These are phyloP conservation scores for Novumbra hubbsi DNA, from an alignment of 2,797 vertebrate species.

Conservation along the genomic window DNA sequence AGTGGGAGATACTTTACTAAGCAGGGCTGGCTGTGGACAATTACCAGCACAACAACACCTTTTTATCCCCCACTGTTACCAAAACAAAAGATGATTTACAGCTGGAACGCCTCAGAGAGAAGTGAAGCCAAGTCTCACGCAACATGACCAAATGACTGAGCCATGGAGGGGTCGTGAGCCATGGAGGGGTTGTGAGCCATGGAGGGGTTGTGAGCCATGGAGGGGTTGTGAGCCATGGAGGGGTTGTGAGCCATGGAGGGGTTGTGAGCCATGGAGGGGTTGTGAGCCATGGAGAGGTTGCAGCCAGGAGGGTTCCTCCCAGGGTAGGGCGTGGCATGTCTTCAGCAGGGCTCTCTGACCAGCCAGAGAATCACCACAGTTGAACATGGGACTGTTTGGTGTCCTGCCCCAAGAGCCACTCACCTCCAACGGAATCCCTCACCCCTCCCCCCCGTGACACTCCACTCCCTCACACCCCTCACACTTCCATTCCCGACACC, in stretches of 20 bases:
- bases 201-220: background rate
- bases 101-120: conserved; percentile 21
- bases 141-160: conserved; percentile 9
- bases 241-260: conserved; percentile 8
- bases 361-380: background rate
- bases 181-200: conserved; percentile 2
- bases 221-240: conserved; percentile 5
- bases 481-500: background rate
- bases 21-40: conserved; percentile 12
- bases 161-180: conserved; percentile 1
- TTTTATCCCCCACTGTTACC: conserved; percentile 5
- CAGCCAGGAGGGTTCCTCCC: no score
- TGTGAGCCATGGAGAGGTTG: conserved; percentile 4
- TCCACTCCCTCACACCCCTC: background rate
- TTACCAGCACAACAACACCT: conserved; percentile 15
- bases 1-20: background rate
- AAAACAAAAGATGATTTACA: conserved; percentile 40
- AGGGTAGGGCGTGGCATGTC: background rate
- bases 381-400: background rate
- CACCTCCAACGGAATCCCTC: no score
- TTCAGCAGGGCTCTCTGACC: conserved; percentile 3
- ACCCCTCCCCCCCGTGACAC: no score
- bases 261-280: conserved; percentile 4
- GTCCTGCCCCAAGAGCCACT: no score
- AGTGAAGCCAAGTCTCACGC: conserved; percentile 28